These are phyloP conservation scores for Lycocerus yunnanus DNA, from an alignment of 2,888 invertebrate genomes.

Conservation along the genomic window DNA sequence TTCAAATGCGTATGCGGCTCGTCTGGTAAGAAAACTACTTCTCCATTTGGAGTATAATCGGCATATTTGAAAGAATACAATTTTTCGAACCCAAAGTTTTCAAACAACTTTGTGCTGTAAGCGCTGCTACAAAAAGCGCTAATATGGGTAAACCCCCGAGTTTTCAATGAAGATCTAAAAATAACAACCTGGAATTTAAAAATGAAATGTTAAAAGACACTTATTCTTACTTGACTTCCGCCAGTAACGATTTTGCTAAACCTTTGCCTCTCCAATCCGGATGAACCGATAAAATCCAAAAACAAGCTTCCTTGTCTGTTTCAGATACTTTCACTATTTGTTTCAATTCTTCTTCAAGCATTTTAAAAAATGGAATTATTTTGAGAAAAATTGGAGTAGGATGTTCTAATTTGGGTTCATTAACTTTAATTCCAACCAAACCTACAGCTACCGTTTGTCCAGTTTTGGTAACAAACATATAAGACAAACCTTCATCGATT, in stretches of 20 bases:
- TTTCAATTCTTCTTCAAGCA: constrained; percentile 61
- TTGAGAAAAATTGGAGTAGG: constrained; percentile 64
- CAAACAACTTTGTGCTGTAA: constrained; percentile 74
- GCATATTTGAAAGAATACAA: constrained; percentile 67
- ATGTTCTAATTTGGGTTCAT: not conserved
- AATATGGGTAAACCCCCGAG: constrained; percentile 62
- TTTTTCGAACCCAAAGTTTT: constrained; percentile 70
- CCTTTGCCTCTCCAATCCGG: constrained; percentile 67
- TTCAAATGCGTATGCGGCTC: not conserved
- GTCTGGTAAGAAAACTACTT: not conserved
- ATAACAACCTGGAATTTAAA: not conserved
- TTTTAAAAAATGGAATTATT: constrained; percentile 64
- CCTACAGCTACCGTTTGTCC: constrained; percentile 60
- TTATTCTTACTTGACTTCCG: constrained; percentile 28
- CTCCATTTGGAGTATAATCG: constrained; percentile 57
- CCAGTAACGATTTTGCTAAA: constrained; percentile 64
- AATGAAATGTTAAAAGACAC: not conserved
- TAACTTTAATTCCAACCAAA: constrained; percentile 38
- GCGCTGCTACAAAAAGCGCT: constrained; percentile 76
- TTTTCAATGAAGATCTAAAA: constrained; percentile 62
- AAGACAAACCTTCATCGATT: constrained; percentile 63
- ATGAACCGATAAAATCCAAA: constrained; percentile 71
- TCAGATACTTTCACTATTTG: constrained; percentile 63
- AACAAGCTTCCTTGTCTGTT: constrained; percentile 61
- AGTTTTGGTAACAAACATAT: constrained; percentile 63